phyloP scores from a whole-genome alignment of 1,140 invertebrate species.

The Scylla paramamosain region DNA sequence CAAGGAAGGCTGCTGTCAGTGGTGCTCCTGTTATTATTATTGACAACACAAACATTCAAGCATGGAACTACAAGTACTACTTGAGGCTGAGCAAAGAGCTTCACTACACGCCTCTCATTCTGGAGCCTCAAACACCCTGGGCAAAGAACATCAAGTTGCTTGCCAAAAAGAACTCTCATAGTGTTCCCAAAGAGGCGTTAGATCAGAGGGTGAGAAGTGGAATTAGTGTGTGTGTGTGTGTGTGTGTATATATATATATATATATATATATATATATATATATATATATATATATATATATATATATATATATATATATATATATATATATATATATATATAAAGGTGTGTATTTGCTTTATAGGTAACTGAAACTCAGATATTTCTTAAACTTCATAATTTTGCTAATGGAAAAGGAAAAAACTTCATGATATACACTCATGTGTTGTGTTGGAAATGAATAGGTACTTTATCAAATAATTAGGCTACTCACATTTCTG shows the following conservation, averaged over 20 bases:
- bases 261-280: constrained; percentile 1
- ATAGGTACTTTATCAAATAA: no score
- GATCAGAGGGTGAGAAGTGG: constrained; percentile 76
- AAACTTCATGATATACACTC: no score
- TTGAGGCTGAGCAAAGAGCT: constrained; percentile 78
- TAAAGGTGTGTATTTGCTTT: not conserved
- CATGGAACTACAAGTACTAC: constrained; percentile 79
- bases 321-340: not conserved
- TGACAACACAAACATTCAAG: constrained; percentile 80
- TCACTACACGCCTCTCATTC: constrained; percentile 79
- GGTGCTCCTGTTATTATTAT: constrained; percentile 78
- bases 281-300: not conserved
- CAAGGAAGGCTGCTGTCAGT: constrained; percentile 72
- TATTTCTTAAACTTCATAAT: no score
- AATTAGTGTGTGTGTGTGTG: not conserved
- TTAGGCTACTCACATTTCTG: not conserved
- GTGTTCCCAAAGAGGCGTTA: constrained; percentile 78
- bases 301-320: constrained; percentile 16
- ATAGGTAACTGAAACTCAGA: no score
- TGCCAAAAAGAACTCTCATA: constrained; percentile 78
- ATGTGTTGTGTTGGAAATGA: no score
- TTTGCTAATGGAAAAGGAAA: no score
- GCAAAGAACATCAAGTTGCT: constrained; percentile 78
- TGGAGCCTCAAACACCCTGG: constrained; percentile 80
- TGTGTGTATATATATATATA: not conserved